Percentiles rank a stretch among this genome's conserved stretches.
These are phyloP conservation scores for Conger conger DNA, from an alignment of 2,113 vertebrate genomes.

Conservation along the genomic window DNA sequence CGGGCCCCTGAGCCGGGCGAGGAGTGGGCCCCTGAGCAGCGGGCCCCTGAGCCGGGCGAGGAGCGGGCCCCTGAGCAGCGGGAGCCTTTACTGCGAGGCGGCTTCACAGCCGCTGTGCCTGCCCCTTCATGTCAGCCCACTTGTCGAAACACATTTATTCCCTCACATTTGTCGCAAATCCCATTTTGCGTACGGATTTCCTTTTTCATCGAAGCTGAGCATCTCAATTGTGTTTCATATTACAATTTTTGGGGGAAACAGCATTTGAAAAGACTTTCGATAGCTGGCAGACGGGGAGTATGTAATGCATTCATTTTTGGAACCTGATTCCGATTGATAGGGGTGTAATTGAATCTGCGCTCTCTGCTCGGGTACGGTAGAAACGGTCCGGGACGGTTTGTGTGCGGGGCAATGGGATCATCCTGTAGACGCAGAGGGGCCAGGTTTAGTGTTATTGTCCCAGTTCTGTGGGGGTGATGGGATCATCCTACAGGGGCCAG, in stretches of 20 bases:
- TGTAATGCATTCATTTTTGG: constrained; percentile 30
- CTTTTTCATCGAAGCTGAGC: constrained; percentile 27
- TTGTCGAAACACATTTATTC: constrained; percentile 48
- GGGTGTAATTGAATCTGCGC: constrained; percentile 37
- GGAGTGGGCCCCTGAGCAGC: too few species aligned
- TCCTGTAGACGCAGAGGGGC: neutral
- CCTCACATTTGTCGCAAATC: constrained; percentile 37
- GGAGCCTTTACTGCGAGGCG: constrained; percentile 40
- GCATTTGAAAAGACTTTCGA: constrained; percentile 31
- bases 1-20: constrained; percentile 30
- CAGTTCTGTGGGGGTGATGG: constrained; percentile 34
- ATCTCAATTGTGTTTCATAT: constrained; percentile 22
- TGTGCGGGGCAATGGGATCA: neutral
- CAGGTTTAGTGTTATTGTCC: constrained; percentile 33
- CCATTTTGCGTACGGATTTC: constrained; percentile 35
- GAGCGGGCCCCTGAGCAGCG: too few species aligned
- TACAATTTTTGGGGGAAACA: constrained; percentile 18
- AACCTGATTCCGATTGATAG: constrained; percentile 34
- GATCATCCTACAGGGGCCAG: neutral
- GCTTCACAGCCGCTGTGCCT: constrained; percentile 41
- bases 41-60: constrained; percentile 33
- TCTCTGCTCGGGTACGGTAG: constrained; percentile 31
- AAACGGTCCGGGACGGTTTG: neutral
- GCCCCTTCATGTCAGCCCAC: constrained; percentile 42
- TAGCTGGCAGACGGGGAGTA: constrained; percentile 32